A percentile compares a stretch with the other conserved stretches of the same genome.
phyloP scores from a whole-genome alignment of 2,113 vertebrate genomes.

The Onychostruthus taczanowskii region DNA sequence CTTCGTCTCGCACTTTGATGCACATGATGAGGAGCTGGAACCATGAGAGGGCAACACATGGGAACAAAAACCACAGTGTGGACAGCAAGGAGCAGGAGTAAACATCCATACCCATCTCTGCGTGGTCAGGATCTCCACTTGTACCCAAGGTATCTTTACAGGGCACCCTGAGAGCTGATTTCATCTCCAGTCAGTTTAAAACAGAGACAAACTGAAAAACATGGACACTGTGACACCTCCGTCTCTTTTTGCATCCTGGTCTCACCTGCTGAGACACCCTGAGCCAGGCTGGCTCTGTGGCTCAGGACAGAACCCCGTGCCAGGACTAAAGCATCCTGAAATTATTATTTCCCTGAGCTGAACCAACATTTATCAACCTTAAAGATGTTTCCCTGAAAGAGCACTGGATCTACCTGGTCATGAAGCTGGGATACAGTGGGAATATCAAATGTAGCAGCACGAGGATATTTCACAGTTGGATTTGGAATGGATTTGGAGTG shows the following conservation, averaged over 20 bases:
- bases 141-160: too few relatives aligned
- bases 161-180: too few relatives aligned
- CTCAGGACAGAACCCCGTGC: neutral
- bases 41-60: neutral
- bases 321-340: neutral
- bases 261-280: neutral
- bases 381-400: neutral
- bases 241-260: neutral
- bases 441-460: neutral
- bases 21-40: neutral
- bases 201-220: neutral
- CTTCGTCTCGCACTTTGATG: neutral
- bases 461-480: fast-evolving
- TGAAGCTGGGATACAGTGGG: neutral
- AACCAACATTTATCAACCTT: neutral
- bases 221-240: neutral
- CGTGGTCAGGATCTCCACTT: too few relatives aligned
- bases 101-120: neutral
- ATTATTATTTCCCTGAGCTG: neutral
- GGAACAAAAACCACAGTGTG: neutral
- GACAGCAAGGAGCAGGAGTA: neutral
- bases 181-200: too few relatives aligned
- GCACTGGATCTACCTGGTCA: too few relatives aligned
- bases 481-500: neutral
- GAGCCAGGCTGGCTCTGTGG: neutral